Base-by-base conservation (phyloP, 2,113 vertebrate species). In the Daubentonia madagascariensis region DNA sequence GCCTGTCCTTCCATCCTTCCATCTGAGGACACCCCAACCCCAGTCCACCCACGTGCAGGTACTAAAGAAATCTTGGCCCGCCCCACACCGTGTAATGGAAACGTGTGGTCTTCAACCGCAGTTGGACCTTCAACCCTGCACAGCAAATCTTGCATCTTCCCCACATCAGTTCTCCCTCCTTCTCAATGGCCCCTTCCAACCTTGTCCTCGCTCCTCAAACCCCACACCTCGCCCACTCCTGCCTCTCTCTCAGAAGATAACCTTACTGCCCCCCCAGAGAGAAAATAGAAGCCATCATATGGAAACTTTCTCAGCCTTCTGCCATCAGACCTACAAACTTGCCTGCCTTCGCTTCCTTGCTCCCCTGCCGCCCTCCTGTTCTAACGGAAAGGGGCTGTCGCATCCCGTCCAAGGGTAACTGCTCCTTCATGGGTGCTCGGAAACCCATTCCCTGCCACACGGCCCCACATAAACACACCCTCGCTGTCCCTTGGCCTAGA, bases 121-220 rank as follows among this genome's bases (percentile, higher is more conserved):
- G 0, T 10, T 0, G 23, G 72, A 37, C 32, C 16, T 43, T 70
- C 8, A 8, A 1, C 32, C 40, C 28, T 8, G 1, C 13, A 1
- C n/a, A 20, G 43, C 48, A 54, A n/a, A 23, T 28, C 25, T 95
- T 40, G 65, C 76, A 4, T 9, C n/a, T 43, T 35, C 43, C 37
- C 78, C 9, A 28, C 59, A 48, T 52, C 37, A 0, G 30, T 17
- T 70, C 76, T 50, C 30, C 70, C 76, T 57, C 45, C 28, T 45
- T 76, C 54, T 72, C 37, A 6, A 0, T 14, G 85, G 50, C 80
- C 75, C 6, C 67, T 97, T 85, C 90, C 43, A 63, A 94, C 72
- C 54, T 43, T 10, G 28, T 17, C 75, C 75, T 85, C 28, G 8
- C 48, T 68, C 17, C 76, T 20, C 10, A 79, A 89, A 13, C 20